These are phyloP conservation scores for Argyrosomus regius DNA, from an alignment of 2,797 vertebrate species.

Conservation along the genomic window DNA sequence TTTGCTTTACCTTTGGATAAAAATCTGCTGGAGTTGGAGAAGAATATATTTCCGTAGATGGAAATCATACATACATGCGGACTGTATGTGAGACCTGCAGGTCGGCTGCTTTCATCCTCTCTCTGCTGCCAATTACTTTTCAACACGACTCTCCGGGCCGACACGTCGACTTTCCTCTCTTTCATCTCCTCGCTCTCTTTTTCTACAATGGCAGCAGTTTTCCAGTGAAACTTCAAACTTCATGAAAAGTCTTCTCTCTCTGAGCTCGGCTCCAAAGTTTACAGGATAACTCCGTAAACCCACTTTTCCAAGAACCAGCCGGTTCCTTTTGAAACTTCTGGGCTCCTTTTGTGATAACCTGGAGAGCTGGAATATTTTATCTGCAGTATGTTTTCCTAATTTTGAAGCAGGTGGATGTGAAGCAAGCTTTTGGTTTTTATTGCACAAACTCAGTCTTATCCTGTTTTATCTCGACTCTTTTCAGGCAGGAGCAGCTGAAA, in stretches of 20 bases:
- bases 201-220: background rate
- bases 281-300: conserved; percentile 4
- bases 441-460: background rate
- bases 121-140: conserved; percentile 38
- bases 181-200: background rate
- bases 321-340: background rate
- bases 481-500: background rate
- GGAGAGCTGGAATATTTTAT: background rate
- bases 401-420: background rate
- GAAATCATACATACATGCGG: background rate
- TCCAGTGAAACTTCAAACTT: background rate
- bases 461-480: background rate
- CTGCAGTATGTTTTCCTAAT: background rate
- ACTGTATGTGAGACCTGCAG: conserved; percentile 20
- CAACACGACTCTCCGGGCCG: background rate
- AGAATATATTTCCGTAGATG: background rate
- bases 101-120: conserved; percentile 32
- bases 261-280: background rate
- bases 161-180: background rate
- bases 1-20: background rate
- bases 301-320: background rate
- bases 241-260: conserved; percentile 2
- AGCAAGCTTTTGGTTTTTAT: background rate
- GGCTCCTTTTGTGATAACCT: background rate
- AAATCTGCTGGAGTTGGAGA: background rate